Evolutionary conservation across 2,797 vertebrate genomes (phyloP), one percentile per base, ranked within the genome.

Genomic region (Rhyacichthys aspro): DNA sequence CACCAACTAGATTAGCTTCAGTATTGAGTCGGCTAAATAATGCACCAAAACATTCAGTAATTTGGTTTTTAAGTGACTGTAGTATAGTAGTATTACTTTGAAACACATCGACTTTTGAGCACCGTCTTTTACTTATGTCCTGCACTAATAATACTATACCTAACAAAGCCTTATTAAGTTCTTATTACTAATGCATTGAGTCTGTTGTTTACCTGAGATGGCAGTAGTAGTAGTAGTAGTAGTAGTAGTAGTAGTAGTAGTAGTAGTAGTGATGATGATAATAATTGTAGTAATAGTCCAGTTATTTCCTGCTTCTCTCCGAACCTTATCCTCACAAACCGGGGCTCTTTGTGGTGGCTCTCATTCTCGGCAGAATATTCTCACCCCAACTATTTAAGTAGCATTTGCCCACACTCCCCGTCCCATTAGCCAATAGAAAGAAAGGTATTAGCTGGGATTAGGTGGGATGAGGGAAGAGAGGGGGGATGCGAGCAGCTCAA

Each of bases 381-480:
- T 89, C 88, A 86, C 79, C 80, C 82, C 70, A 52, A 86, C 88
- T 92, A 90, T 94, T 93, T 93, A 93, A 93, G 90, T 90, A 82
- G 88, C 90, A 85, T 91, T 90, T 90, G 90, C 85, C 90, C 88
- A 84, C 83, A 84, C 90, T 90, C 92, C 89, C 86, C 79, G 85
- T 85, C 74, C 89, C 88, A 90, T 91, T 91, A 92, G 89, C 92
- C 92, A 93, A 93, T 93, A 89, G 91, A 89, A 92, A 90, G 88
- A 87, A 91, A 89, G 92, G 91, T 88, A 91, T 92, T 92, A 90
- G 88, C 79, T 48, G 63, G 92, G 93, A 94, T 94, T 93, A 93
- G 84, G 87, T 84, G 81, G 90, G 89, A 92, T 92, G 90, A 90
- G 87, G 88, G 85, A 67, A 65, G 83, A 75, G 79, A 72, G 78